These are phyloP conservation scores for Blastobasis adustella DNA, from an alignment of 2,888 invertebrate species.

Conservation along the genomic window DNA sequence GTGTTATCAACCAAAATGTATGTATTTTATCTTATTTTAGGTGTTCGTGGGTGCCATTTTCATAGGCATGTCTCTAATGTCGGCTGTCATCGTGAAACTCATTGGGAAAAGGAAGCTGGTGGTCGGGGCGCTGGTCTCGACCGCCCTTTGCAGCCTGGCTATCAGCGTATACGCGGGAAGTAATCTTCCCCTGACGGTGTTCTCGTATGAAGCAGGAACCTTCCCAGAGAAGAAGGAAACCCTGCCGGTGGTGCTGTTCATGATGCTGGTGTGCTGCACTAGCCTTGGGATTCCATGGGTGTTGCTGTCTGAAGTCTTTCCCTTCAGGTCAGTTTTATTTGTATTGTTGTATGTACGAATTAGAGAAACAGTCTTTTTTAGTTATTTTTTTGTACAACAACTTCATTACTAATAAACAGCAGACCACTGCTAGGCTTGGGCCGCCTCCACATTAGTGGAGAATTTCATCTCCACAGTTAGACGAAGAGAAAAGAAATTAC, in stretches of 20 bases:
- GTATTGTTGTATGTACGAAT: background rate
- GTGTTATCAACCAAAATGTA: background rate
- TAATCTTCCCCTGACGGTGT: conserved; percentile 35
- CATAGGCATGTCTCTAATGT: conserved; percentile 48
- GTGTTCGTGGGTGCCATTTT: conserved; percentile 48
- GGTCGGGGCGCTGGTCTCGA: conserved; percentile 41
- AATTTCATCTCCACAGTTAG: too few relatives aligned
- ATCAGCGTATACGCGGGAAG: conserved; percentile 46
- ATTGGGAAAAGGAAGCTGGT: conserved; percentile 59
- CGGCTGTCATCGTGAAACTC: conserved; percentile 47
- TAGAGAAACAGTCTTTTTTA: background rate
- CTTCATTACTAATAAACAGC: too few relatives aligned
- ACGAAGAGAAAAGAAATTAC: too few relatives aligned
- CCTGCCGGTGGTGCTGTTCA: conserved; percentile 53
- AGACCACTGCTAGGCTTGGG: too few relatives aligned
- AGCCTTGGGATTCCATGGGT: conserved; percentile 72
- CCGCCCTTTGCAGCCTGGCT: conserved; percentile 40
- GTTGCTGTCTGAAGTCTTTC: conserved; percentile 74
- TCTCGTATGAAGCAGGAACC: conserved; percentile 50
- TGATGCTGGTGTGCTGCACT: conserved; percentile 50
- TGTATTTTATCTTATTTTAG: conserved; percentile 29
- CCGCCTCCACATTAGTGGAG: too few relatives aligned
- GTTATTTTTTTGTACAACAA: too few relatives aligned
- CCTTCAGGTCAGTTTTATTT: conserved; percentile 62
- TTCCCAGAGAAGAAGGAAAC: conserved; percentile 52